phyloP scores from a whole-genome alignment of 2,888 invertebrate species.

The Bruchidius siliquastri region DNA sequence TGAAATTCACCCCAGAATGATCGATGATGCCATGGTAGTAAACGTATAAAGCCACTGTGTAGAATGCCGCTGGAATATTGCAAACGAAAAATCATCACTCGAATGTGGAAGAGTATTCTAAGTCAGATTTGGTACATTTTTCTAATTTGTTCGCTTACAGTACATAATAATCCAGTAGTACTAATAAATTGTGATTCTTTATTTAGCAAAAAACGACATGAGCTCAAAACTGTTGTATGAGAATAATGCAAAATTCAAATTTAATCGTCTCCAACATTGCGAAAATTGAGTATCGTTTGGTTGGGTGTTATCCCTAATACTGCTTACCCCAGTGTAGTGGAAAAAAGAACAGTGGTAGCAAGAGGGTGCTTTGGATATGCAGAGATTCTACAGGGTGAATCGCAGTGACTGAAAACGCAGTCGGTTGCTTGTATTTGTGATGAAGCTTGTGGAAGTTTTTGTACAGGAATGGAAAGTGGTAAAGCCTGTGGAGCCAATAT shows the following conservation, averaged over 20 bases:
- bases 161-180: no score
- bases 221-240: no score
- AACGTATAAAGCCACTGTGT: conserved; percentile 51
- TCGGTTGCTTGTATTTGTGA: conserved; percentile 72
- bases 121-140: no score
- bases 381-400: conserved; percentile 68
- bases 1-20: conserved; percentile 72
- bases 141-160: no score
- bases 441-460: conserved; percentile 70
- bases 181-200: no score
- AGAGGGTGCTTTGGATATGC: conserved; percentile 57
- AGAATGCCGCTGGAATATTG: conserved; percentile 47
- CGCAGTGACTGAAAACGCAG: conserved; percentile 70
- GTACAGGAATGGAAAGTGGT: conserved; percentile 65
- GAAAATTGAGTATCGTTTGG: no score
- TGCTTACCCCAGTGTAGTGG: conserved; percentile 67
- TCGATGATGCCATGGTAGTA: conserved; percentile 73
- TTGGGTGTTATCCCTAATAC: no score
- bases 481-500: conserved; percentile 62
- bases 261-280: no score
- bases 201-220: no score
- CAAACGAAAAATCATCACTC: not conserved
- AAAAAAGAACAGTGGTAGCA: conserved; percentile 58
- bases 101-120: no score
- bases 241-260: no score